Evolutionary conservation across 2,888 invertebrate species (phyloP).

Genomic region (Mesorhabditis sp.): DNA sequence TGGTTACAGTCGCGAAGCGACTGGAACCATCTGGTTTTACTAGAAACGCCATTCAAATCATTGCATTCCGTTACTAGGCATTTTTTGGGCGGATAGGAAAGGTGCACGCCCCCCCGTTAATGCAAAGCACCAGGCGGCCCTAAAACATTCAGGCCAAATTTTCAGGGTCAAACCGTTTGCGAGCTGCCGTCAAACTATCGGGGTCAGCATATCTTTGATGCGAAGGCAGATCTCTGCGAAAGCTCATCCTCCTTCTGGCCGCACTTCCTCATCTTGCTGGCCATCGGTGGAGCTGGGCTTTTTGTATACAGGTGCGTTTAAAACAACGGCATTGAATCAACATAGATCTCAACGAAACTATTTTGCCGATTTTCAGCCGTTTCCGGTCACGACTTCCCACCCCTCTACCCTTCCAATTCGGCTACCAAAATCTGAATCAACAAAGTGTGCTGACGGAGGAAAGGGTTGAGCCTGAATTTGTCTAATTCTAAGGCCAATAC

Average conservation of each 20-base stretch:
- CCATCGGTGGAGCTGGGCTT: neutral
- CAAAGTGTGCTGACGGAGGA: neutral
- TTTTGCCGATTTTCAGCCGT: conserved; percentile 1
- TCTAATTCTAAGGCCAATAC: neutral
- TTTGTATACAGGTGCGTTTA: neutral
- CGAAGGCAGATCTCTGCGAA: conserved; percentile 2
- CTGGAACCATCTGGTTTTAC: too few relatives aligned
- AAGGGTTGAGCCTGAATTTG: neutral
- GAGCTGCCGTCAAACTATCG: conserved; percentile 1
- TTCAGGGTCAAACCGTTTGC: neutral
- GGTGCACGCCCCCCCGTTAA: too few relatives aligned
- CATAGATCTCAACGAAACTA: neutral
- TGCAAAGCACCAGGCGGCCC: too few relatives aligned
- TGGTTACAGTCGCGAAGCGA: too few relatives aligned
- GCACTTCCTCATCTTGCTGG: neutral
- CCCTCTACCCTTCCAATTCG: neutral
- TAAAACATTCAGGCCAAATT: neutral
- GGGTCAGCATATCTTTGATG: neutral
- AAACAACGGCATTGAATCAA: neutral
- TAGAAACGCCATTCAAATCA: too few relatives aligned
- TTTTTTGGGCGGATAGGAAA: too few relatives aligned
- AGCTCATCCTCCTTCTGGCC: neutral
- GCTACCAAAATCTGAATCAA: neutral
- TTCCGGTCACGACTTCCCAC: neutral
- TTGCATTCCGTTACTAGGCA: too few relatives aligned